phyloP scores from a whole-genome alignment of 2,888 invertebrate species.

The Hetaerina titia region DNA sequence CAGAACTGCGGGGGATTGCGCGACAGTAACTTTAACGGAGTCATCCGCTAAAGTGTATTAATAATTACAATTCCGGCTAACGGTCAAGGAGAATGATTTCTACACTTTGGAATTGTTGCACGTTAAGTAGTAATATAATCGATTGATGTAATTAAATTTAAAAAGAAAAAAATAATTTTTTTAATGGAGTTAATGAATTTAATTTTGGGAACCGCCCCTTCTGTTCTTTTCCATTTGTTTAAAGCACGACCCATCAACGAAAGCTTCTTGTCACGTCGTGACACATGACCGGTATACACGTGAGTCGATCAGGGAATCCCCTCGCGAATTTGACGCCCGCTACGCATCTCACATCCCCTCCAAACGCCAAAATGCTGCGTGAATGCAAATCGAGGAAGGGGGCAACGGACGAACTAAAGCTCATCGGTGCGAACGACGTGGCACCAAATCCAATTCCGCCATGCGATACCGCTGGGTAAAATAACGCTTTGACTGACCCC shows the following conservation, averaged over 20 bases:
- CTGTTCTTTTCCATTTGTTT: neutral
- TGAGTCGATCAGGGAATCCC: neutral
- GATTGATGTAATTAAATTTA: too few relatives aligned
- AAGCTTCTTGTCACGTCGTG: neutral
- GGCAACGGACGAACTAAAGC: neutral
- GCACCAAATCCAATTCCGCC: neutral
- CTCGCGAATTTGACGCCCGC: neutral
- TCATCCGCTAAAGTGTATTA: too few relatives aligned
- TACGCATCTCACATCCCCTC: neutral
- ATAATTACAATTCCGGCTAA: too few relatives aligned
- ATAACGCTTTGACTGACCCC: neutral
- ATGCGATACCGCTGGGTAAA: neutral
- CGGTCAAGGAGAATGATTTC: too few relatives aligned
- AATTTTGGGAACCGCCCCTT: neutral
- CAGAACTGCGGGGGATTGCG: too few relatives aligned
- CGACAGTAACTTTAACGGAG: too few relatives aligned
- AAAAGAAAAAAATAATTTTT: too few relatives aligned
- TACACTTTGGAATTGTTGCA: too few relatives aligned
- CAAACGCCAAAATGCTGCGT: neutral
- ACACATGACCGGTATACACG: neutral
- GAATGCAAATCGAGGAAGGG: constrained; percentile 25
- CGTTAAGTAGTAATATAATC: too few relatives aligned
- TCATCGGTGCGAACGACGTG: neutral
- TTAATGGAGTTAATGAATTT: too few relatives aligned
- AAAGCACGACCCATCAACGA: neutral